Evolutionary conservation across 2,113 vertebrate species (phyloP).

Genomic region (Ailurus styani): DNA sequence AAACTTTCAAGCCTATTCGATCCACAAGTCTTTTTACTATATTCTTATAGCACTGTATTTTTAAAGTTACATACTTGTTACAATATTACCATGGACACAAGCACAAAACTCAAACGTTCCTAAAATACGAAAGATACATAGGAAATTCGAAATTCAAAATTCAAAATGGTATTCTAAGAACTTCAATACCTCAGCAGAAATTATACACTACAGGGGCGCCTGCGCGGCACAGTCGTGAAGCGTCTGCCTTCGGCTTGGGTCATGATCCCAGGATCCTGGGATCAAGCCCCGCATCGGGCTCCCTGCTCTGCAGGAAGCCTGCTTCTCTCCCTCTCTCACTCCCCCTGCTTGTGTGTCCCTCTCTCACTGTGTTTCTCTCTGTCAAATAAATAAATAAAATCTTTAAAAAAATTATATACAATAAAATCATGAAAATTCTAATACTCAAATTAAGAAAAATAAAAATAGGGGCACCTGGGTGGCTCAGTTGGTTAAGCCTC

Average conservation of each 20-base stretch:
- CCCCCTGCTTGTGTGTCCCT: no score
- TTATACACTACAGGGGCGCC: background rate
- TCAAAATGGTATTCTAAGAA: background rate
- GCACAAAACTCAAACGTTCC: constrained; percentile 28
- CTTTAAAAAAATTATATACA: no score
- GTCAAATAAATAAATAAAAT: no score
- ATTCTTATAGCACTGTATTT: constrained; percentile 13
- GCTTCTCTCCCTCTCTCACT: no score
- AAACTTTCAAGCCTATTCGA: constrained; percentile 27
- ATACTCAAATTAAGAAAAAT: constrained; percentile 1
- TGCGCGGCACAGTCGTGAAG: no score
- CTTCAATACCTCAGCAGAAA: background rate
- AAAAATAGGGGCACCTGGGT: no score
- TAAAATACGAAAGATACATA: constrained; percentile 20
- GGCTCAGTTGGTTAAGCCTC: no score
- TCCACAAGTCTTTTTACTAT: background rate
- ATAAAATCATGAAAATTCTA: constrained; percentile 27
- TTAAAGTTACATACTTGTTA: background rate
- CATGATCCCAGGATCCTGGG: no score
- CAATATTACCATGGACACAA: constrained; percentile 14
- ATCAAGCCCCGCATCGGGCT: no score
- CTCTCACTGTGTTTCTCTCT: no score
- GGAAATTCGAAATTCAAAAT: constrained; percentile 42
- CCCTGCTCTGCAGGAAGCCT: no score
- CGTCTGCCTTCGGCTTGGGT: no score